Conservation (phyloP, 2,888 invertebrate species). For the Calameuta filiformis region DNA sequence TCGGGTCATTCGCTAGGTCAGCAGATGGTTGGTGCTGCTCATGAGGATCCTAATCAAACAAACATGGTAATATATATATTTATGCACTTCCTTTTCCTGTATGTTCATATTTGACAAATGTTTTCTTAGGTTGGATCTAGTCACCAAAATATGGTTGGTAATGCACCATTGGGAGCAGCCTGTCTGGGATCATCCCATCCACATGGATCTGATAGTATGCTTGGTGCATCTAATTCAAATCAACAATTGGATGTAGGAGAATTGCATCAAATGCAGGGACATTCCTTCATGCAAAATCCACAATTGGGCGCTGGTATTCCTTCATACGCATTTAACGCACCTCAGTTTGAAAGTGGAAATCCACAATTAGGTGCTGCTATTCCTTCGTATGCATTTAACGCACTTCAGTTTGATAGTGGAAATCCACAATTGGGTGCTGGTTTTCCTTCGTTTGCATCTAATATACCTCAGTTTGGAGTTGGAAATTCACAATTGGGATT, state of each 20-base stretch:
- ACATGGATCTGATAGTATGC: not conserved
- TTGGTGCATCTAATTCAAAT: conserved; percentile 1
- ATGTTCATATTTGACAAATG: not conserved
- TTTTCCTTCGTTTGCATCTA: not conserved
- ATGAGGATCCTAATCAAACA: not conserved
- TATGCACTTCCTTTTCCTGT: not conserved
- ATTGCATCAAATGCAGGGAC: not conserved
- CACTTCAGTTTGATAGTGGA: no score
- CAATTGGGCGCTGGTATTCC: not conserved
- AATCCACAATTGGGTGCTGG: not conserved
- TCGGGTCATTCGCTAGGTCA: not conserved
- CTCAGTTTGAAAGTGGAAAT: no score
- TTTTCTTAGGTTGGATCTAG: conserved; percentile 6
- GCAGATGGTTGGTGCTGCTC: not conserved
- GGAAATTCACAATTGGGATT: not conserved
- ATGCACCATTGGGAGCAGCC: no score
- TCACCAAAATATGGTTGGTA: conserved; percentile 3
- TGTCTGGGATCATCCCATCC: not conserved
- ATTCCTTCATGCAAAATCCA: not conserved
- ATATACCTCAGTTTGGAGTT: no score
- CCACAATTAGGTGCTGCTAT: not conserved
- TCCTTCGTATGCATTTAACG: not conserved
- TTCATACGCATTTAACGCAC: not conserved
- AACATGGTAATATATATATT: not conserved
- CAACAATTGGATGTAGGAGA: not conserved